Percentiles rank a stretch among this genome's conserved stretches.
phyloP scores from a whole-genome alignment of 2,113 vertebrate species.

The Nyctibius bracteatus region DNA sequence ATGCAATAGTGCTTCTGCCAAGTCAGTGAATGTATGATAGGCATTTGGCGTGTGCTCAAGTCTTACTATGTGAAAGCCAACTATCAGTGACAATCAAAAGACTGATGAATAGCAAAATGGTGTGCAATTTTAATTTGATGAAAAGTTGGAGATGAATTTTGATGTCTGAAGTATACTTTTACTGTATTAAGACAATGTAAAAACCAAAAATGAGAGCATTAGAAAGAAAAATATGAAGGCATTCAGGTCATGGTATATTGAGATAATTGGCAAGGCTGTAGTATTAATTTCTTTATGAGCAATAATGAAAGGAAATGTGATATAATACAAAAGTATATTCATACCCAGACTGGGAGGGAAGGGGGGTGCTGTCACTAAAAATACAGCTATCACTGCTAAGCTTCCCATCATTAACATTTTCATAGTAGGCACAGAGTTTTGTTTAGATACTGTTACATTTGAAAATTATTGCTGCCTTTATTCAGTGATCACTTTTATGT shows the following conservation, averaged over 20 bases:
- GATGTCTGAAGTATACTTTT: not conserved
- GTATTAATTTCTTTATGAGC: not conserved
- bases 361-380: not conserved
- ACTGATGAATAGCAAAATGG: not conserved
- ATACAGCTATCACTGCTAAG: not conserved
- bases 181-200: not conserved
- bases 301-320: not conserved
- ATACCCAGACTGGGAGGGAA: not conserved
- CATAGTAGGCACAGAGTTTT: not conserved
- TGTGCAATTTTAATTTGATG: not conserved
- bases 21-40: not conserved
- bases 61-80: not conserved
- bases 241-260: not conserved
- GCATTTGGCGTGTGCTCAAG: not conserved
- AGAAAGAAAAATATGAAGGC: not conserved
- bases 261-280: not conserved
- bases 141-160: not conserved
- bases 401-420: not conserved
- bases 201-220: not conserved
- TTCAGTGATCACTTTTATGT: not conserved
- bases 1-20: not conserved
- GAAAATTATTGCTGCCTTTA: not conserved
- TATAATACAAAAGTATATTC: not conserved
- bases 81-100: slow-evolving; percentile 23
- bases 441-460: not conserved